Base-by-base conservation (phyloP, 2,797 vertebrate species). In the Enteromius unitaeniatus region DNA sequence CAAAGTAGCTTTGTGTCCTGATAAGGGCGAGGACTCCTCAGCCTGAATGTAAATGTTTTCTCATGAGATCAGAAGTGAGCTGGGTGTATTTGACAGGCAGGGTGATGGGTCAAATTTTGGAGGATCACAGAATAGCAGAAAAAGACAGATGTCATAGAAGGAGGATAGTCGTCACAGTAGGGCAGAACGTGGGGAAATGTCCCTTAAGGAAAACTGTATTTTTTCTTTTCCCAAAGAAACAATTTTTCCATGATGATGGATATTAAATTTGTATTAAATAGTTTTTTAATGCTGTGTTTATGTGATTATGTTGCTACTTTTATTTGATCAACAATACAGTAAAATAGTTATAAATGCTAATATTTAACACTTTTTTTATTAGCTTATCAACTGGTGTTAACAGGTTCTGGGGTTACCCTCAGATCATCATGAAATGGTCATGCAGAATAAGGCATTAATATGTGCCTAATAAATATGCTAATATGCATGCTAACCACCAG, bases 1-100 rank as follows among this genome's bases (percentile, higher is more conserved):
- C 93, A 94, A 94, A 94, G 94, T 92, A 93, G 92, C 91, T 94
- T 94, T 94, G 92, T 93, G 91, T 95, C 91, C 92, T 95, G 94
- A 95, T 94, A 94, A 94, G 93, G 93, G 91, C 86, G 85, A 13
- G 79, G 87, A 90, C 89, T 88, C 92, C 90, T 87, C 87, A 72
- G 91, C 89, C 91, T 93, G 94, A 94, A 94, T 95, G 87, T 91
- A 89, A 94, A 94, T 90, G 89, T 81, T 81, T 55, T 84, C 53
- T 87, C 78, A 42, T 70, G 82, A 34, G 78, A 69, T 31, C 62
- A 62, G 64, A 40, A 79, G 60, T 28, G 68, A 19, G 64, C 13
- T 60, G 21, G 11, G 14, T 19, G 60, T 26, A 31, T 78, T 37
- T 49, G 47, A 37, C 69, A 53, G 65, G 8, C 47, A 68, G 28